Base-by-base conservation (phyloP, 2,113 vertebrate genomes). In the Lanius collurio region DNA sequence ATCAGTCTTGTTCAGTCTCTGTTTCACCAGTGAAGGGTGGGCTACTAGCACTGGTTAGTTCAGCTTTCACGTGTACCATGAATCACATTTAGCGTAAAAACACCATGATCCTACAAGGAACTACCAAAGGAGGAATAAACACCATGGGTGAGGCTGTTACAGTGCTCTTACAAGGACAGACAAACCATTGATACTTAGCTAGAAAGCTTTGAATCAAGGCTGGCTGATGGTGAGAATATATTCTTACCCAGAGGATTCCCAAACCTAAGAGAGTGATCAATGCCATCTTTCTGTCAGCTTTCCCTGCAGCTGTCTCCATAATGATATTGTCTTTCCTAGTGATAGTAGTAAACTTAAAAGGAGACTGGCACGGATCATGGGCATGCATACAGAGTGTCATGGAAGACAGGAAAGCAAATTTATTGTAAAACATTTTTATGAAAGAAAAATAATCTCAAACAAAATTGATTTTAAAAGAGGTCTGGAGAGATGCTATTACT, bases 221-320 rank as follows among this genome's bases (percentile, higher is more conserved):
- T 33, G 87, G 44, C 52, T 88, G n/a, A 31, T 60, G 86, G 47
- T 64, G 37, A 88, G 80, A 94, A 69, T 81, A 68, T 74, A 95
- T 37, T 44, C 39, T 62, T 37, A 31, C 4, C 56, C 37, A 30
- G 26, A 71, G 21, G 8, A 44, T 31, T 71, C 27, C 21, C 81
- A 83, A 53, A 73, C 17, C 21, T 11, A 21, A 44, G 33, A 53
- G 47, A 53, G 27, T 44, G 56, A 63, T 46, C 39, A 83, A 6
- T 17, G 67, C 26, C 15, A 7, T 24, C 67, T 46, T 31, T 4
- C 37, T 35, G 37, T 44, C 46, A 62, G 39, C 56, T 37, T 35
- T 44, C 47, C 39, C 39, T 44, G 56, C 5, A 52, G 26, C 56
- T 83, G 33, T 11, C 21, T 63, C 57, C 68, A 73, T 53, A 63